Evolutionary conservation across 2,888 invertebrate genomes (phyloP).

Genomic region (Amblyjoppa proteus): DNA sequence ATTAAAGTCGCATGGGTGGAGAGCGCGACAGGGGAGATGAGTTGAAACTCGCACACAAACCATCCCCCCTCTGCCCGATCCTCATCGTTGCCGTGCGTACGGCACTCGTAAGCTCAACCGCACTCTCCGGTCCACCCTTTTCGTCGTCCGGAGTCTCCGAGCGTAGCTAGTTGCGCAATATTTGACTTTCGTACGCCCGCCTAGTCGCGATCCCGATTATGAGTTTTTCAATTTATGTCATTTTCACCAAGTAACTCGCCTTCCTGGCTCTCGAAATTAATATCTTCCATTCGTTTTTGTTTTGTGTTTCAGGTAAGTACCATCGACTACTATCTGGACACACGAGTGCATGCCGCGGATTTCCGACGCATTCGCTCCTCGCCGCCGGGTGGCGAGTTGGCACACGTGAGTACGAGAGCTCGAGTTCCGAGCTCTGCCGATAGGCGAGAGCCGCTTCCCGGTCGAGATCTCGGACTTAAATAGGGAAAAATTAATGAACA

Average conservation of each 20-base stretch:
- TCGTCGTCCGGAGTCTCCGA: not conserved
- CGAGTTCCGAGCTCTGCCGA: constrained; percentile 1
- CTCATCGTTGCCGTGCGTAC: constrained; percentile 13
- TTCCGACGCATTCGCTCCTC: not conserved
- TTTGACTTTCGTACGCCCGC: not conserved
- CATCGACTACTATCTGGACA: constrained; percentile 23
- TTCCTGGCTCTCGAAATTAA: constrained; percentile 14
- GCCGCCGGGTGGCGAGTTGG: not conserved
- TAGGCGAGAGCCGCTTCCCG: not conserved
- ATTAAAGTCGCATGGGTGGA: constrained; percentile 75
- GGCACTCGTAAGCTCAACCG: constrained; percentile 17
- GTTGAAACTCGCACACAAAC: not conserved
- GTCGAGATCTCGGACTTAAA: constrained; percentile 15
- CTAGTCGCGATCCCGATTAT: not conserved
- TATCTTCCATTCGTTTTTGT: constrained; percentile 26
- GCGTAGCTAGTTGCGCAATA: not conserved
- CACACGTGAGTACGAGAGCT: constrained; percentile 49
- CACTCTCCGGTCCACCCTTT: constrained; percentile 2
- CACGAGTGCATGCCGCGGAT: not conserved
- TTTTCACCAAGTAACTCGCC: not conserved
- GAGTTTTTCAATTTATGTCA: not conserved
- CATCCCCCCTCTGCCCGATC: not conserved
- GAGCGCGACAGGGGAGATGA: not conserved
- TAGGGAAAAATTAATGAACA: constrained; percentile 25
- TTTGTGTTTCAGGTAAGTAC: constrained; percentile 73